These are phyloP conservation scores for Carposina sasakii DNA, from an alignment of 1,140 invertebrate species.

Conservation along the genomic window DNA sequence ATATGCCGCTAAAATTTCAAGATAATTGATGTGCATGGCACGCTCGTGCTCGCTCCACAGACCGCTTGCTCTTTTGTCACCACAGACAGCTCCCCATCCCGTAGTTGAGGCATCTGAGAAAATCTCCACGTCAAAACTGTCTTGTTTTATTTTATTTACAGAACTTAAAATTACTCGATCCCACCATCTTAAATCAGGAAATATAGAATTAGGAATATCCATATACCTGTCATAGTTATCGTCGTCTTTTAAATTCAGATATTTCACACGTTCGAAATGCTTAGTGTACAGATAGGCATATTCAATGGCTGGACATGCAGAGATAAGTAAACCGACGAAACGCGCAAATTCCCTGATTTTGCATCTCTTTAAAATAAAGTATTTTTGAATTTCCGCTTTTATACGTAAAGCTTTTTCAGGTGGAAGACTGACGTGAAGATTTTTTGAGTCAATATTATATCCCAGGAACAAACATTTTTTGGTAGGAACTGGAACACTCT, in stretches of 20 bases:
- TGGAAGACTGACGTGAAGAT: background rate
- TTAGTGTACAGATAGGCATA: slow-evolving; percentile 12
- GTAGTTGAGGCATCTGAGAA: slow-evolving; percentile 13
- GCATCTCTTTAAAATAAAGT: slow-evolving; percentile 2
- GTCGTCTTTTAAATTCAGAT: slow-evolving; percentile 1
- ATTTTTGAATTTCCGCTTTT: background rate
- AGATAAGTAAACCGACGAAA: slow-evolving; percentile 1
- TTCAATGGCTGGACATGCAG: slow-evolving; percentile 8
- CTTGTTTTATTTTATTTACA: slow-evolving; percentile 1
- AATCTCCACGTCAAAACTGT: slow-evolving; percentile 2
- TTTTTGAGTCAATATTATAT: background rate
- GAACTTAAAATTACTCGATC: background rate
- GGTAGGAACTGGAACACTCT: background rate
- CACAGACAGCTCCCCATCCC: slow-evolving; percentile 12
- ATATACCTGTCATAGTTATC: slow-evolving; percentile 6
- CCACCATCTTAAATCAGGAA: slow-evolving; percentile 7
- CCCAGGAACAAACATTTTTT: background rate
- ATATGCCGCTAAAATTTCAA: slow-evolving; percentile 8
- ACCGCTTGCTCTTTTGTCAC: background rate
- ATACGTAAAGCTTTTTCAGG: background rate
- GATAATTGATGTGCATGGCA: slow-evolving; percentile 4
- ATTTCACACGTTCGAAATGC: slow-evolving; percentile 2
- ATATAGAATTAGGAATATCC: background rate
- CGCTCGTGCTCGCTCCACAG: background rate
- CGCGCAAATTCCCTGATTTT: slow-evolving; percentile 10